Evolutionary conservation across 2,888 invertebrate genomes (phyloP).

Genomic region (Trissolcus japonicus): DNA sequence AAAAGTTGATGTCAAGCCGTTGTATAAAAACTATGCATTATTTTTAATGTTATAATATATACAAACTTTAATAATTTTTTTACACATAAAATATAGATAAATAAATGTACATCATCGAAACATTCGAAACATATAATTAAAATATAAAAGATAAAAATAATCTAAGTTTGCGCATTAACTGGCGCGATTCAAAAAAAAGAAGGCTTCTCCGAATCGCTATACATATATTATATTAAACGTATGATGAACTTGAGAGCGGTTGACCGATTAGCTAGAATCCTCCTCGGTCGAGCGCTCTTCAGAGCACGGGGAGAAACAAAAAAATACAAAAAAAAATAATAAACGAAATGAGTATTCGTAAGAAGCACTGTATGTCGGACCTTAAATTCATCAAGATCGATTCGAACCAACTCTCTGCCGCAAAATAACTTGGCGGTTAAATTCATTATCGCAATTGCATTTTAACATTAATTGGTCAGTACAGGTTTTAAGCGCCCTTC

Average conservation of each 20-base stretch:
- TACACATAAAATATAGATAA: constrained; percentile 58
- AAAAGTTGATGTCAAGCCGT: constrained; percentile 33
- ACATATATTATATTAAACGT: constrained; percentile 30
- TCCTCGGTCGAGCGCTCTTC: constrained; percentile 22
- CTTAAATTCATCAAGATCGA: not conserved
- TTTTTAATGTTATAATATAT: constrained; percentile 56
- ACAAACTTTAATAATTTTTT: constrained; percentile 57
- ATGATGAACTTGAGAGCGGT: constrained; percentile 21
- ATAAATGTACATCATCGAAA: constrained; percentile 57
- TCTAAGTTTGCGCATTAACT: constrained; percentile 56
- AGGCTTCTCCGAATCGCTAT: constrained; percentile 41
- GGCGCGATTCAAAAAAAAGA: constrained; percentile 37
- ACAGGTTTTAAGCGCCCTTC: constrained; percentile 67
- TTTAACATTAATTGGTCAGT: constrained; percentile 56
- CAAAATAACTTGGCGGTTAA: constrained; percentile 1
- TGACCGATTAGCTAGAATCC: constrained; percentile 10
- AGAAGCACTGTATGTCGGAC: constrained; percentile 50
- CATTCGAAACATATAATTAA: constrained; percentile 57
- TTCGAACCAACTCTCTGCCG: too few species aligned
- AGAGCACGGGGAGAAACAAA: constrained; percentile 32
- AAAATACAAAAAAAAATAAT: too few species aligned
- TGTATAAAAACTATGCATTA: constrained; percentile 54
- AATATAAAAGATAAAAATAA: constrained; percentile 57
- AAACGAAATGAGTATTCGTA: constrained; percentile 52
- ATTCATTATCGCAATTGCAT: too few species aligned